Evolutionary conservation across 2,888 invertebrate genomes (phyloP), one percentile per base, ranked within the genome.

Genomic region (Loripinus fragilis): DNA sequence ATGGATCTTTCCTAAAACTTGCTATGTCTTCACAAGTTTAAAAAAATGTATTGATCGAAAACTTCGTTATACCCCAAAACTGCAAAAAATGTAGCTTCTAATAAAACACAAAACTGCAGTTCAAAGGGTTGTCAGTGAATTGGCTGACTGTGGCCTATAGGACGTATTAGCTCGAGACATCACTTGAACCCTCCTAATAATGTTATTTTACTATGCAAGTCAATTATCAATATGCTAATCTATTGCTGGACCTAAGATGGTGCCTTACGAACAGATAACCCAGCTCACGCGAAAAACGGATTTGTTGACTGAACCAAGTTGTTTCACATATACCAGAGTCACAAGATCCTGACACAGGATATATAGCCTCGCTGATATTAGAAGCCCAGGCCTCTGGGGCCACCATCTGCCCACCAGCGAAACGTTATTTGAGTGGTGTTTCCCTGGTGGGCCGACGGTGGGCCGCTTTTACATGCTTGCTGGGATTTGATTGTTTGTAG

Each of bases 101-200:
- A 8, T 20, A 20, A 45, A 12, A 45, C 15, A n/a, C n/a, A n/a
- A n/a, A n/a, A n/a, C n/a, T n/a, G n/a, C n/a, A n/a, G n/a, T n/a
- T n/a, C n/a, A n/a, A n/a, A n/a, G n/a, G n/a, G n/a, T n/a, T 20
- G 15, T 45, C n/a, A 20, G 45, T 45, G 23, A 28, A 52, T 25
- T 25, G 15, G 60, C 33, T 30, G 33, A 60, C 60, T 60, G 33
- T 60, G 3, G 23, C 60, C 60, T 60, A 33, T 33, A 33, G 10
- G 60, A 28, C 23, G 60, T 60, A 17, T 28, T 60, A 1, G 60
- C 17, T 60, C 60, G 60, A 20, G 60, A 60, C 33, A 60, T 60
- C 60, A 60, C 60, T 60, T 60, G 33, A 23, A 33, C 33, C 17
- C 33, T 2, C 17, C 33, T 33, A 1, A 33, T 60, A 60, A 38